Conservation (phyloP, 2,113 vertebrate species). For the Elephas maximus region DNA sequence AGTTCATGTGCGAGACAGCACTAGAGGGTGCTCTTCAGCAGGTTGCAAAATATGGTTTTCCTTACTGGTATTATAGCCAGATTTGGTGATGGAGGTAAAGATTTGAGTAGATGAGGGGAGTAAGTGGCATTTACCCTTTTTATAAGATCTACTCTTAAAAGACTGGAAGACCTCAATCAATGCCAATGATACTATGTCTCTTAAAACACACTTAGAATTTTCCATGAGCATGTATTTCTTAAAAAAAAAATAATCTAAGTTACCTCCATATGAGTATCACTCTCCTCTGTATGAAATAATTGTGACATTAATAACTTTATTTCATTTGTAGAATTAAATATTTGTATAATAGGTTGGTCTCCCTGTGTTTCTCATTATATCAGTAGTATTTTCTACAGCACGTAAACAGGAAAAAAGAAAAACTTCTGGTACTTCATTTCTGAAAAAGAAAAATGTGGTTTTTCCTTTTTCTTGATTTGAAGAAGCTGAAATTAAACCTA, state of each 20-base stretch:
- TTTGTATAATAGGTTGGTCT: background rate
- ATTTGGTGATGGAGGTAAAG: constrained; percentile 18
- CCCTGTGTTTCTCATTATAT: background rate
- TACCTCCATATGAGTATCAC: background rate
- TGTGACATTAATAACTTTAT: background rate
- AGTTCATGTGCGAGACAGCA: constrained; percentile 41
- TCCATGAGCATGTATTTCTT: constrained; percentile 11
- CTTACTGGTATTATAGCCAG: constrained; percentile 40
- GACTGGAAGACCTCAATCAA: constrained; percentile 8
- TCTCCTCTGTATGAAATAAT: background rate
- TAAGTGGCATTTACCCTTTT: constrained; percentile 5
- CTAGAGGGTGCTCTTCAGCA: constrained; percentile 80
- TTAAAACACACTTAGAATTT: constrained; percentile 57
- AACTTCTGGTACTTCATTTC: constrained; percentile 6
- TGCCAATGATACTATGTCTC: background rate
- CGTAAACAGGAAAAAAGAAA: background rate
- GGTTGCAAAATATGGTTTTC: constrained; percentile 49
- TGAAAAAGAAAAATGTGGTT: constrained; percentile 24
- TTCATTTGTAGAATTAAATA: constrained; percentile 29
- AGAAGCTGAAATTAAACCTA: constrained; percentile 56
- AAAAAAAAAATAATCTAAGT: constrained; percentile 34
- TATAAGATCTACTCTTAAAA: constrained; percentile 10
- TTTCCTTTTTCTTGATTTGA: background rate
- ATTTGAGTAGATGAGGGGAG: constrained; percentile 10
- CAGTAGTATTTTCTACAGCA: constrained; percentile 3